These are phyloP conservation scores for Delia radicum DNA, from an alignment of 1,140 invertebrate genomes.

Conservation along the genomic window DNA sequence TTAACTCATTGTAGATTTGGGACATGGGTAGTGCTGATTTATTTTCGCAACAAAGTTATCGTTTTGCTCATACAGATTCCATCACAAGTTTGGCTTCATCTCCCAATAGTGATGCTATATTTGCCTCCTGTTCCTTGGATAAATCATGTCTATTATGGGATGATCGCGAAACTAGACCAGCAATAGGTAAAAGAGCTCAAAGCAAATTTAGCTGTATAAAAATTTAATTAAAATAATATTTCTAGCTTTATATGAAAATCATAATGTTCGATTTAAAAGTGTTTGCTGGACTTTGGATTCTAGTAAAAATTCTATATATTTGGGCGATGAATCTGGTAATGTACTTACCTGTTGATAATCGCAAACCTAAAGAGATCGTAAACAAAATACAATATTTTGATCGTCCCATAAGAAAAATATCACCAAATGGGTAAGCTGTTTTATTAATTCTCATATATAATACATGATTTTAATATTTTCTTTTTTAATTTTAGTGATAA, in stretches of 20 bases:
- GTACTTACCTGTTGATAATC: conserved; percentile 26
- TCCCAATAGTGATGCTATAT: conserved; percentile 4
- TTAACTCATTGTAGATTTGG: conserved; percentile 28
- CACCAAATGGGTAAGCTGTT: conserved; percentile 24
- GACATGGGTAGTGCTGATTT: conserved; percentile 29
- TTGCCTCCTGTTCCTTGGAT: conserved; percentile 29
- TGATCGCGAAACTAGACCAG: conserved; percentile 26
- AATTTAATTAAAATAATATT: background rate
- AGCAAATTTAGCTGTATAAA: background rate
- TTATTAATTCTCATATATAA: background rate
- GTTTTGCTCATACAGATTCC: conserved; percentile 29
- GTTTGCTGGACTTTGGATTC: conserved; percentile 14
- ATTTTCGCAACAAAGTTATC: conserved; percentile 26
- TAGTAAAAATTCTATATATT: conserved; percentile 6
- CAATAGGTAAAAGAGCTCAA: conserved; percentile 14
- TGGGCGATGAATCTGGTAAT: conserved; percentile 29
- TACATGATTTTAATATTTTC: background rate
- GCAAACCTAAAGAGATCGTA: conserved; percentile 24
- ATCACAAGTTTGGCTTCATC: conserved; percentile 23
- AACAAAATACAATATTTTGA: conserved; percentile 14
- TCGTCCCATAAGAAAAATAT: conserved; percentile 28
- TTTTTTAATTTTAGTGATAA: conserved; percentile 7
- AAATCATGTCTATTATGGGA: conserved; percentile 29
- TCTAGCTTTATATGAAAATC: conserved; percentile 28
- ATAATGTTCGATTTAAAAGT: conserved; percentile 21